A percentile compares a stretch with the other conserved stretches of the same genome.
Conservation (phyloP, 2,888 invertebrate genomes). For the Campaea margaritaria region DNA sequence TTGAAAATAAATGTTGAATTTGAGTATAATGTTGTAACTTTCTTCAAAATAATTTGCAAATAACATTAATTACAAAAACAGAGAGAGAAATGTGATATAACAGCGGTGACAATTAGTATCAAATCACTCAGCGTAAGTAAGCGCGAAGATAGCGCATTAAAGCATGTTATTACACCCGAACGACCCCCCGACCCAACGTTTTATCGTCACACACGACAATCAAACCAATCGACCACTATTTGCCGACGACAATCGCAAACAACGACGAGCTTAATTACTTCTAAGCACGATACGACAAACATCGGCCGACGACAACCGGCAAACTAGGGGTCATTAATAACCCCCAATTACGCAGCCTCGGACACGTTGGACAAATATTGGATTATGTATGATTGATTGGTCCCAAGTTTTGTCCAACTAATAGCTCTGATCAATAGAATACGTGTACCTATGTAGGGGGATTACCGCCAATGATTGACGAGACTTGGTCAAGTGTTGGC, state of each 20-base stretch:
- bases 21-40: no score
- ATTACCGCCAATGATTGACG: constrained; percentile 37
- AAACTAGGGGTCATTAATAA: constrained; percentile 57
- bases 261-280: constrained; percentile 33
- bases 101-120: constrained; percentile 7
- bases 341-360: constrained; percentile 57
- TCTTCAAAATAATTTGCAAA: no score
- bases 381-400: constrained; percentile 72
- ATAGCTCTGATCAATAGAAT: constrained; percentile 44
- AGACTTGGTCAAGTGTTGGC: constrained; percentile 24
- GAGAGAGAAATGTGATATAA: no score
- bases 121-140: constrained; percentile 3
- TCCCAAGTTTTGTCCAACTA: constrained; percentile 62
- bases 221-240: constrained; percentile 24
- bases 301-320: constrained; percentile 50
- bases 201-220: constrained; percentile 25
- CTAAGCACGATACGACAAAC: constrained; percentile 48
- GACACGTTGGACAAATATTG: constrained; percentile 64
- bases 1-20: no score
- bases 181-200: constrained; percentile 7
- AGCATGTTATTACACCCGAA: constrained; percentile 10
- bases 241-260: constrained; percentile 28
- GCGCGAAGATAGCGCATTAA: constrained; percentile 7
- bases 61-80: no score
- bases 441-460: constrained; percentile 21